Conservation (phyloP, 2,888 invertebrate species). For the Yponomeuta malinellus region DNA sequence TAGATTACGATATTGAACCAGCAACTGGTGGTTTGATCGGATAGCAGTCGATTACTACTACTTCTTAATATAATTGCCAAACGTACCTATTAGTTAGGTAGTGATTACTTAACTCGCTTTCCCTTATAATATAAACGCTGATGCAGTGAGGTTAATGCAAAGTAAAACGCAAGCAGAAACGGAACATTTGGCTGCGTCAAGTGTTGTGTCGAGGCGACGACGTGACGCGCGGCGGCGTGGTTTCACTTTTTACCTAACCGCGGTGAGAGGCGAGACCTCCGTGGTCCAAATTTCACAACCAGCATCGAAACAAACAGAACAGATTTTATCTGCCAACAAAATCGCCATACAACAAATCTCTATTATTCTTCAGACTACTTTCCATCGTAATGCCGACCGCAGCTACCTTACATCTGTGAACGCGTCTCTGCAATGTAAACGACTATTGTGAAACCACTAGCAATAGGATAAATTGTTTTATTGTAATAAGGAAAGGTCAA, state of each 20-base stretch:
- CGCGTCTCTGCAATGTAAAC: slow-evolving; percentile 4
- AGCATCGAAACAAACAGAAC: slow-evolving; percentile 48
- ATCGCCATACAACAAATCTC: slow-evolving; percentile 31
- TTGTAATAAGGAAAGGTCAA: slow-evolving; percentile 17
- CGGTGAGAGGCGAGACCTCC: slow-evolving; percentile 70
- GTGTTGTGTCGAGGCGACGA: slow-evolving; percentile 41
- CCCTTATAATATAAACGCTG: neutral
- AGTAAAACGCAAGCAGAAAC: slow-evolving; percentile 37
- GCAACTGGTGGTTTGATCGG: neutral
- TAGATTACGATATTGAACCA: slow-evolving; percentile 28
- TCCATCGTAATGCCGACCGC: neutral
- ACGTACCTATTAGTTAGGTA: neutral
- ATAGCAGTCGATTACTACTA: neutral
- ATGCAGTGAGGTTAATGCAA: neutral
- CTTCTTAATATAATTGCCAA: neutral
- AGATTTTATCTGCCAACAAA: slow-evolving; percentile 37
- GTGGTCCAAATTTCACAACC: slow-evolving; percentile 69
- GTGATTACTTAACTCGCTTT: neutral
- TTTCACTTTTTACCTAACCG: slow-evolving; percentile 70
- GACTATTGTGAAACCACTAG: neutral
- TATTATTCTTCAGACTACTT: slow-evolving; percentile 17
- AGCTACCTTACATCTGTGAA: slow-evolving; percentile 6
- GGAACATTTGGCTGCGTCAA: slow-evolving; percentile 59
- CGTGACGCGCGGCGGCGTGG: slow-evolving; percentile 60
- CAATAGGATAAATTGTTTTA: slow-evolving; percentile 5